These are phyloP conservation scores for Mugil cephalus DNA, from an alignment of 2,113 vertebrate species.

Conservation along the genomic window DNA sequence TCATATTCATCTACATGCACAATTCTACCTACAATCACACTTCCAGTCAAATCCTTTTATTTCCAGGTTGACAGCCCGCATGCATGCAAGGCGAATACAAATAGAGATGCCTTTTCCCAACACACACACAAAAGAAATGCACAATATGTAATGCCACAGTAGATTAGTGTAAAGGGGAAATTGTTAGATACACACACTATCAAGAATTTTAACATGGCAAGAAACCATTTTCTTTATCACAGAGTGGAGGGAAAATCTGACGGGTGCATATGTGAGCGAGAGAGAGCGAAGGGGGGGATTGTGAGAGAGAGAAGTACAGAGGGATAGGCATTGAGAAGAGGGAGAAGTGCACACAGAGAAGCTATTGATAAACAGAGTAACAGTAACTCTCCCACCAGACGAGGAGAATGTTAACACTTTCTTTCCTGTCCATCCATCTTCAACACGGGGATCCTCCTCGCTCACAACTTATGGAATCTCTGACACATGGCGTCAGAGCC, in stretches of 20 bases:
- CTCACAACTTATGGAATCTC: conserved; percentile 42
- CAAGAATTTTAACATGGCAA: conserved; percentile 16
- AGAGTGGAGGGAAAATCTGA: conserved; percentile 14
- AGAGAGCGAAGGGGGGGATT: background rate
- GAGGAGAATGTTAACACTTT: conserved; percentile 67
- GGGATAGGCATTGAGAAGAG: conserved; percentile 34
- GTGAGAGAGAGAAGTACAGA: conserved; percentile 35
- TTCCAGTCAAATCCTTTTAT: conserved; percentile 39
- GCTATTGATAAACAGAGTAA: conserved; percentile 75
- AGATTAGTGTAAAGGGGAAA: conserved; percentile 1
- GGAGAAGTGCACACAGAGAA: conserved; percentile 71
- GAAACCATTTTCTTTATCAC: conserved; percentile 23
- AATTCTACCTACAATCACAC: conserved; percentile 15
- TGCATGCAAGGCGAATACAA: conserved; percentile 19
- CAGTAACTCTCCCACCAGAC: conserved; percentile 55
- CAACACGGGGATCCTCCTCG: conserved; percentile 8
- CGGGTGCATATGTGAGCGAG: conserved; percentile 15
- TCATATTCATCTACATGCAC: conserved; percentile 47
- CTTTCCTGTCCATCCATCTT: conserved; percentile 37
- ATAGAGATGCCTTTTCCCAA: conserved; percentile 22
- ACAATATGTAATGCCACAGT: background rate
- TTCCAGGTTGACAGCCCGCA: conserved; percentile 24
- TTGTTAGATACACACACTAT: conserved; percentile 4
- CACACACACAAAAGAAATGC: conserved; percentile 4
- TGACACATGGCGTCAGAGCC: conserved; percentile 54